Evolutionary conservation across 2,113 vertebrate species (phyloP), one percentile per base, ranked within the genome.

Genomic region (Parotia lawesii): DNA sequence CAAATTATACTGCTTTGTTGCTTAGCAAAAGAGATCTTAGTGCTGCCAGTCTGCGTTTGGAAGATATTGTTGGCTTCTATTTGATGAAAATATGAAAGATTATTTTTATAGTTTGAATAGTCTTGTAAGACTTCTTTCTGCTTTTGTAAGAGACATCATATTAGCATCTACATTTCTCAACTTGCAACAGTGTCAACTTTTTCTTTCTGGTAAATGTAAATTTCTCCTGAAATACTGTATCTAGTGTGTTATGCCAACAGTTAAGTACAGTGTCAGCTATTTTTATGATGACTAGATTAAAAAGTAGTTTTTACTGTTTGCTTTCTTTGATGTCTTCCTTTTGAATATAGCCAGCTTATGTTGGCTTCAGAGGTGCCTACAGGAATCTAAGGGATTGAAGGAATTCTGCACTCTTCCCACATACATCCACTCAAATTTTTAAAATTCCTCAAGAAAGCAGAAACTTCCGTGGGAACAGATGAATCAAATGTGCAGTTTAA

Each of bases 391-490:
- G 28, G 28, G 56, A 48, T 61, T 76, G 85, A 84, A 88, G 88
- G 89, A 94, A 91, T 95, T 93, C 81, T 87, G 45, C 62, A 38
- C 42, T 65, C 89, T 87, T 85, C 93, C 95, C 77, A 91, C 89
- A 0, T 87, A 95, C 72, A 93, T 87, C 85, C 93, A 95, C 95
- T 89, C 89, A 95, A 44, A 96, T 89, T 89, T 89, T 91, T 94
- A 10, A 83, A 93, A 96, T 95, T 96, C 58, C 58, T 14, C 22
- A 78, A 24, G 90, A 89, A 91, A 73, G 74, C 70, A 64, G 50
- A 82, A 85, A 70, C 48, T 82, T 93, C 89, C 47, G 56, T 90
- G 37, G 56, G 75, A 95, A 51, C 64, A 85, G 56, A 75, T 88
- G 78, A 93, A 83, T 72, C 58, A 80, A 89, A 35, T 54, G 8